Base-by-base conservation (phyloP, 2,888 invertebrate species). In the Pyrocoelia pectoralis region DNA sequence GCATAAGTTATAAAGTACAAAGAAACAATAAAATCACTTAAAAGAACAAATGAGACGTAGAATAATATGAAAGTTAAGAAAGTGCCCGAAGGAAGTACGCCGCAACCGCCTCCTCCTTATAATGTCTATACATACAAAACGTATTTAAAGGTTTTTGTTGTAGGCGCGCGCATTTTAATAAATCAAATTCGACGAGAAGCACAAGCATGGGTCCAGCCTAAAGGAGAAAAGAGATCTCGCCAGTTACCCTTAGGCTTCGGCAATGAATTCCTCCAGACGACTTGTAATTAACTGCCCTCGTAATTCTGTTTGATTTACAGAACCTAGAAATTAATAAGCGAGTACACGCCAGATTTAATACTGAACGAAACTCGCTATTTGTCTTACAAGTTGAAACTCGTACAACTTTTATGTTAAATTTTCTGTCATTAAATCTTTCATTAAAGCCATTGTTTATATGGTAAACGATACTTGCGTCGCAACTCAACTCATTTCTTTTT, bases 281-380 rank as follows among this genome's bases (percentile, higher is more conserved):
- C 74, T 76, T 73, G 73, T 76, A 76, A 76, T 76, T 75, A 76
- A 73, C 75, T 73, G 75, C 66, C 75, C 75, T 74, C 70, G 74
- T 75, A 75, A 75, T 76, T 74, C 72, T 75, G 75, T 76, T 76
- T 76, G 75, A 76, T 76, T 76, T 74, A 73, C 70, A 74, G 74
- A 74, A 76, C 73, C 72, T 74, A 74, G 75, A 76, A 76, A 76
- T 76, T 76, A 76, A 76, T 76, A 76, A 76, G 72, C 75, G 73
- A 73, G 73, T 70, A 71, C 72, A 71, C 72, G 70, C 68, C 65
- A 70, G 73, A 74, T 76, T 76, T 74, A 74, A 75, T 76, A 72
- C 73, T n/a, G 65, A 71, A 73, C 9, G 17, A n/a, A 46, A 46
- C 73, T 75, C 75, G 72, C 73, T 76, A 75, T 76, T 76, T 76